Evolutionary conservation across 2,113 vertebrate species (phyloP).

Genomic region (Crotophaga sulcirostris): DNA sequence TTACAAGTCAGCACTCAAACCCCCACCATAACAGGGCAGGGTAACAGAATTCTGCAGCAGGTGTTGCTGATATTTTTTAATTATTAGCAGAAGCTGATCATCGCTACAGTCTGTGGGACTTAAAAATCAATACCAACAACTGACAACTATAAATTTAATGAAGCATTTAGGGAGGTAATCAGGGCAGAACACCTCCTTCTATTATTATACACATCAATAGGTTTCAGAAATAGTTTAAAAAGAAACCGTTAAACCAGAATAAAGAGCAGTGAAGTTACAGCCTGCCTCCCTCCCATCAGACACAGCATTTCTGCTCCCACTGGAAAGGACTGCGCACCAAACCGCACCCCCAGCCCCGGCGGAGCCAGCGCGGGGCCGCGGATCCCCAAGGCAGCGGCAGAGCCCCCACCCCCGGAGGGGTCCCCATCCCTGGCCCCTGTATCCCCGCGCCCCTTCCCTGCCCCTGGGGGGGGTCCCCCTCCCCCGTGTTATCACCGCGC

Average conservation of each 20-base stretch:
- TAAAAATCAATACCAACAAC: not conserved
- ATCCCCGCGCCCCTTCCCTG: too few relatives aligned
- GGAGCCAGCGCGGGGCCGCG: too few relatives aligned
- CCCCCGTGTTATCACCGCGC: too few relatives aligned
- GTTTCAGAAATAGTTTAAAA: not conserved
- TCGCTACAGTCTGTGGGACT: not conserved
- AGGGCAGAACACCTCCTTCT: not conserved
- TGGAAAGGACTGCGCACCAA: not conserved
- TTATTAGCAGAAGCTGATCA: not conserved
- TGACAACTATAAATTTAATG: not conserved
- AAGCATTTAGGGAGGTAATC: not conserved
- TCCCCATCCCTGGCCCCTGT: too few relatives aligned
- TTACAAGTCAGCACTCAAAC: not conserved
- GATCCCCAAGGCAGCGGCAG: too few relatives aligned
- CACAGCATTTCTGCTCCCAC: accelerated
- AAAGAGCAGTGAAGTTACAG: not conserved
- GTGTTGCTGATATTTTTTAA: not conserved
- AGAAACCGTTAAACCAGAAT: not conserved
- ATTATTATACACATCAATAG: not conserved
- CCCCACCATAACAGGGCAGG: too few relatives aligned
- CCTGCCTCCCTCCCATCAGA: not conserved
- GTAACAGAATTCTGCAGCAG: not conserved
- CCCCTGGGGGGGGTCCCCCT: too few relatives aligned
- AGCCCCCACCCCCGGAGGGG: too few relatives aligned
- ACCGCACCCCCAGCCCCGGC: not conserved